Base-by-base conservation (phyloP, 2,113 vertebrate species). In the Mixornis gularis region DNA sequence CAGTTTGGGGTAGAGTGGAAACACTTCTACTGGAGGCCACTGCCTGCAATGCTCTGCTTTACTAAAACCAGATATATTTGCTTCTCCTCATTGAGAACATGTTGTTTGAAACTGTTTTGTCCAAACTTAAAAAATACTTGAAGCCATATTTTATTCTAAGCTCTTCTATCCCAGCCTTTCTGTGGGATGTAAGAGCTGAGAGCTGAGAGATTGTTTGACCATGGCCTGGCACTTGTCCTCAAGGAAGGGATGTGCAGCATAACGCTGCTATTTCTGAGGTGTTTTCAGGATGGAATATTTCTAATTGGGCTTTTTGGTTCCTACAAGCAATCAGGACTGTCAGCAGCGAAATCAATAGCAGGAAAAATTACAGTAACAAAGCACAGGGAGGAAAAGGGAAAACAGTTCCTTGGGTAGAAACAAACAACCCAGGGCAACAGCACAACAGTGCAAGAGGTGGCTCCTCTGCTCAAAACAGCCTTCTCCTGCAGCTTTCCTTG, bases 341-440 rank as follows among this genome's bases (percentile, higher is more conserved):
- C 22, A 84, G 49, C 69, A 41, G 40, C 2, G 4, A 90, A 84
- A 72, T 17, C 17, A 20, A 3, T 7, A 41, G 32, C 53, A 64
- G 29, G 32, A 49, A 72, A 38, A 81, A 38, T 53, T 11, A 72
- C 0, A 0, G 1, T 69, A 43, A 51, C 17, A 41, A 66, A 84
- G n/a, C 36, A 51, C 6, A 3, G 38, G 30, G 51, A 52, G 32
- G 14, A 40, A 40, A 76, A 56, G n/a, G 36, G 30, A 41, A 30
- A 55, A 63, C 34, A 17, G 30, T 25, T 51, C 41, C 17, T 27
- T 27, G 26, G 21, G 53, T 17, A 53, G 38, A 66, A 83, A 66
- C 2, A 2, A 63, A n/a, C 8, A 38, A 48, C 11, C 4, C 27
- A 4, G 1, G 13, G 29, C 6, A 21, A 38, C 38, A 44, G 32